Evolutionary conservation across 2,888 invertebrate genomes (phyloP).

Genomic region (Rosalia funebris): DNA sequence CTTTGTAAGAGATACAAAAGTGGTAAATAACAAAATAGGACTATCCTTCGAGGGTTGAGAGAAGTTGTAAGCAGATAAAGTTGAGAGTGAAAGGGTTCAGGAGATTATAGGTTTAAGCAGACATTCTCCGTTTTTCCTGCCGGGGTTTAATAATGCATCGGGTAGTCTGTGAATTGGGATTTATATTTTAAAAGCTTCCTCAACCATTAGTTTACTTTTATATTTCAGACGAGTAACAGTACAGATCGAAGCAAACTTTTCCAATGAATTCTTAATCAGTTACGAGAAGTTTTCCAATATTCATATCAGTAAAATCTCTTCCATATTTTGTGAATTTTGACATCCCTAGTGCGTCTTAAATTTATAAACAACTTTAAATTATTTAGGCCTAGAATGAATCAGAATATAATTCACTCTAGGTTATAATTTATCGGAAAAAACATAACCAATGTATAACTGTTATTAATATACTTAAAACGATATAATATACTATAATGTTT

Average conservation of each 20-base stretch:
- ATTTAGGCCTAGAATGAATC: too few species aligned
- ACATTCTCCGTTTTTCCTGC: slow-evolving; percentile 17
- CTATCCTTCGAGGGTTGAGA: slow-evolving; percentile 4
- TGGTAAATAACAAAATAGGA: slow-evolving; percentile 20
- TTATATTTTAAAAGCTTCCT: slow-evolving; percentile 28
- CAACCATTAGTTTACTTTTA: slow-evolving; percentile 23
- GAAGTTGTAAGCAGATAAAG: slow-evolving; percentile 25
- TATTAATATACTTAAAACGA: too few species aligned
- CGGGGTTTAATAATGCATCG: slow-evolving; percentile 22
- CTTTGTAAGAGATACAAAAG: slow-evolving; percentile 4
- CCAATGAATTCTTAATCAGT: slow-evolving; percentile 29
- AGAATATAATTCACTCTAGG: too few species aligned
- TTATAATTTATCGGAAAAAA: too few species aligned
- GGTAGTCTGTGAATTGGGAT: slow-evolving; percentile 25
- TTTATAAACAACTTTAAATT: too few species aligned
- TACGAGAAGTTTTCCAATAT: slow-evolving; percentile 25
- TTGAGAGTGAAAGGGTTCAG: slow-evolving; percentile 23
- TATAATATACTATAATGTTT: too few species aligned
- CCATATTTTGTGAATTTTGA: slow-evolving; percentile 4
- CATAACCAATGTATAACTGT: too few species aligned
- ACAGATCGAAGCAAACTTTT: slow-evolving; percentile 22
- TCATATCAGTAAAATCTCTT: slow-evolving; percentile 21
- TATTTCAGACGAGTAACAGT: slow-evolving; percentile 21
- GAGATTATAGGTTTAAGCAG: slow-evolving; percentile 23
- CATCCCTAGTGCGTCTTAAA: background rate